Evolutionary conservation across 2,888 invertebrate genomes (phyloP), one percentile per base, ranked within the genome.

Genomic region (Tachina grossa): DNA sequence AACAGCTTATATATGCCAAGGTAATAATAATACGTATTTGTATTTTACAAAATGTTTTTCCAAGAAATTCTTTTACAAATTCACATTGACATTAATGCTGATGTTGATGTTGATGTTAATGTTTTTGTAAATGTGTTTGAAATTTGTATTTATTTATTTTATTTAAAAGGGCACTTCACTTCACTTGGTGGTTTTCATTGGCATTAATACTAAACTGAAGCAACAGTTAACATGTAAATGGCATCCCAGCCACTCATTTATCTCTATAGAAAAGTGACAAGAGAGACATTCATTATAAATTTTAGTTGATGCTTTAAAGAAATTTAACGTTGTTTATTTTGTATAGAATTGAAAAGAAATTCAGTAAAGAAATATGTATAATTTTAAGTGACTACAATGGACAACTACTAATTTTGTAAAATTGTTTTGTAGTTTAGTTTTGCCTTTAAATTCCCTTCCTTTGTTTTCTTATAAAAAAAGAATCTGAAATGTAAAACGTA

Each of bases 151-250:
- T n/a, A 57, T 55, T 45, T 45, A 43, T 55, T 71, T 71, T 14
- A 71, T 55, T 47, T 49, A 59, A 39, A 63, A 19, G 41, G 45
- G 39, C 57, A 61, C 19, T 59, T 47, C 9, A 55, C 41, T 72
- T 57, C 19, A 43, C n/a, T 65, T 55, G 14, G 61, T 61, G 61
- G 31, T 6, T 10, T 45, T 61, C 47, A 16, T n/a, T 65, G 51
- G 39, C 68, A 69, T 53, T 75, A 45, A 69, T 61, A 68, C 74
- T 59, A 81, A 81, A 69, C 68, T 75, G 41, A 75, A 81, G 43
- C 49, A 57, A 43, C 53, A 65, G 65, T 79, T 57, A 19, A 39
- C 63, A 71, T 71, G 53, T 22, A 65, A 63, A 71, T 55, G 45
- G 22, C 45, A 49, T 72, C 9, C 4, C 19, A 41, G 49, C 9